Conservation (phyloP, 2,797 vertebrate species). For the Nyctalus aviator region DNA sequence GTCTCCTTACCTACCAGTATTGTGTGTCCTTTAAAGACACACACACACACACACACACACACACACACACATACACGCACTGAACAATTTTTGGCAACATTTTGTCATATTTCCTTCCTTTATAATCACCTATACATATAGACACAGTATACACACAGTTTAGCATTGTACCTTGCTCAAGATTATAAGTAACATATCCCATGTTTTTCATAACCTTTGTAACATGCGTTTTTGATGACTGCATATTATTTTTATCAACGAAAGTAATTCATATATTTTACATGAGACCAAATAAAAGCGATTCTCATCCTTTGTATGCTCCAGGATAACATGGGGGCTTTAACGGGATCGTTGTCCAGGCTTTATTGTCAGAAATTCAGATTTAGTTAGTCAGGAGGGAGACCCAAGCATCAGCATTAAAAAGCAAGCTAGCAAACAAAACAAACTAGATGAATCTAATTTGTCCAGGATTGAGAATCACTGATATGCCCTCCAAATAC, state of each 20-base stretch:
- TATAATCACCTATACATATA: background rate
- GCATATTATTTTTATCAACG: constrained; percentile 11
- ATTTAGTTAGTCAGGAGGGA: background rate
- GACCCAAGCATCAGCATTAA: background rate
- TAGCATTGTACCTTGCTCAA: background rate
- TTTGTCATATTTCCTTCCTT: constrained; percentile 3
- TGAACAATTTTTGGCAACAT: background rate
- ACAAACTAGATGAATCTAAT: background rate
- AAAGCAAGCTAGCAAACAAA: background rate
- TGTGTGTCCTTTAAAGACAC: background rate
- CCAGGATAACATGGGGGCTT: background rate
- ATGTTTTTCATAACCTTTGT: constrained; percentile 1
- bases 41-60: background rate
- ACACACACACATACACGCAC: background rate
- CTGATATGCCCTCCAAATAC: background rate
- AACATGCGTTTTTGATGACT: background rate
- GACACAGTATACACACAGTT: background rate
- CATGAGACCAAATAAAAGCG: background rate
- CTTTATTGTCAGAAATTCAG: background rate
- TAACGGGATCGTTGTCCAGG: background rate
- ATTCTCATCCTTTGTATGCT: background rate
- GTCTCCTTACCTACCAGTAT: background rate
- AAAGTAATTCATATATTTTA: constrained; percentile 33
- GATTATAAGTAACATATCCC: background rate
- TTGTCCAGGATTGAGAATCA: background rate